Percentiles rank a stretch among this genome's conserved stretches.
Conservation (phyloP, 2,888 invertebrate genomes). For the Candidula unifasciata region DNA sequence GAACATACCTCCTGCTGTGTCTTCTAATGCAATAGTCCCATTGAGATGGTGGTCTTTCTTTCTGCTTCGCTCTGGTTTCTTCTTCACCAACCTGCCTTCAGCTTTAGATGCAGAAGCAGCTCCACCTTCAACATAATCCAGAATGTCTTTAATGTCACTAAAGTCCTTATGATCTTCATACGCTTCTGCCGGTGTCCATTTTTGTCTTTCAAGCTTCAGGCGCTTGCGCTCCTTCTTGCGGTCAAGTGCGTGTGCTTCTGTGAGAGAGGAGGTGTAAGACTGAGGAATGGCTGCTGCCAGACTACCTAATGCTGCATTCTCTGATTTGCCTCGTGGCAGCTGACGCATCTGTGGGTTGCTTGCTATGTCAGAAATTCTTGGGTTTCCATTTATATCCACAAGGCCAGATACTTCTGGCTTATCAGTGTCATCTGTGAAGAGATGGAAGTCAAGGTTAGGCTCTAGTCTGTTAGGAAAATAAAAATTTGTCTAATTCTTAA, state of each 20-base stretch:
- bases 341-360: constrained; percentile 68
- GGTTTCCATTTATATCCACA: constrained; percentile 70
- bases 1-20: constrained; percentile 24
- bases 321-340: constrained; percentile 54
- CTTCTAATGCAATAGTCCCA: constrained; percentile 24
- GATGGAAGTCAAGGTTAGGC: neutral
- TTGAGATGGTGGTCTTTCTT: constrained; percentile 36
- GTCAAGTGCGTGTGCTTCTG: neutral
- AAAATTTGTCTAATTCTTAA: no score
- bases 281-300: constrained; percentile 17
- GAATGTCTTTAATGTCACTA: constrained; percentile 28
- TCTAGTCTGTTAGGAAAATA: no score
- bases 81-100: constrained; percentile 35
- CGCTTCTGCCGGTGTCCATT: neutral
- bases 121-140: constrained; percentile 29
- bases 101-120: neutral
- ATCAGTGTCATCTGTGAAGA: constrained; percentile 51
- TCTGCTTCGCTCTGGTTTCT: constrained; percentile 40
- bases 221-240: constrained; percentile 24
- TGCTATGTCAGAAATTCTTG: constrained; percentile 52
- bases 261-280: constrained; percentile 6
- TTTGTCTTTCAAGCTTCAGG: neutral
- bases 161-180: constrained; percentile 15
- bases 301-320: constrained; percentile 10
- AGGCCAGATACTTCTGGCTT: constrained; percentile 28